phyloP scores from a whole-genome alignment of 2,888 invertebrate species.

The Nycteola revayana region DNA sequence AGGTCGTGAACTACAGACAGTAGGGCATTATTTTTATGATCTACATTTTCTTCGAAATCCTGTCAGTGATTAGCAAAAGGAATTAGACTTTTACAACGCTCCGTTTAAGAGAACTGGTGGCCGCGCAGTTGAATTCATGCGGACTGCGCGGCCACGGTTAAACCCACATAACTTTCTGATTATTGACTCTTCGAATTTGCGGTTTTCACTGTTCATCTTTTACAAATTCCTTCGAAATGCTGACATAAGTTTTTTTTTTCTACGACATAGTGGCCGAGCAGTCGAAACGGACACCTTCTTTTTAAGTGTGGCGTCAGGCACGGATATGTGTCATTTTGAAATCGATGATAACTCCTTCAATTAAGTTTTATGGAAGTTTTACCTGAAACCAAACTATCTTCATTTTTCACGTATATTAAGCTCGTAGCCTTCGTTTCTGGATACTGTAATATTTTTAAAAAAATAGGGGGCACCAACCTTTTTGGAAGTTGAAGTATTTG shows the following conservation, averaged over 20 bases:
- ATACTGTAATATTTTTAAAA: slow-evolving; percentile 8
- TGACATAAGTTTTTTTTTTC: slow-evolving; percentile 13
- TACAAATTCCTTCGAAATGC: slow-evolving; percentile 9
- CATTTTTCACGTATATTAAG: slow-evolving; percentile 15
- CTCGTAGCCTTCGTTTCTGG: slow-evolving; percentile 15
- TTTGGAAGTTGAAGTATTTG: slow-evolving; percentile 14
- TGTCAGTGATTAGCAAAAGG: slow-evolving; percentile 4
- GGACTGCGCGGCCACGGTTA: slow-evolving; percentile 4
- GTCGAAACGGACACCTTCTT: slow-evolving; percentile 5
- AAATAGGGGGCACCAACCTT: slow-evolving; percentile 16
- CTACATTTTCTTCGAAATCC: slow-evolving; percentile 4
- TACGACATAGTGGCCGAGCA: slow-evolving; percentile 2
- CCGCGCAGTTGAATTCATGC: slow-evolving; percentile 4
- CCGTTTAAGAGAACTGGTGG: slow-evolving; percentile 1
- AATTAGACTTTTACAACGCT: slow-evolving; percentile 3
- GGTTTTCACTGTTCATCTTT: slow-evolving; percentile 5
- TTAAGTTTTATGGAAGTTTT: slow-evolving; percentile 11
- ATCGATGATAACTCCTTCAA: slow-evolving; percentile 14
- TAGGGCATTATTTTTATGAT: slow-evolving; percentile 4
- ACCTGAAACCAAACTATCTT: slow-evolving; percentile 13
- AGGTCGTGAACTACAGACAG: slow-evolving; percentile 4
- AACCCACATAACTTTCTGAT: slow-evolving; percentile 4
- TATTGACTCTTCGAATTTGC: slow-evolving; percentile 5
- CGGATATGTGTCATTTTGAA: slow-evolving; percentile 12
- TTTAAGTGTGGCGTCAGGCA: slow-evolving; percentile 12